Base-by-base conservation (phyloP, 30 jellyfish, hydroid and myxozoan species). In the Aurelia sp. region DNA sequence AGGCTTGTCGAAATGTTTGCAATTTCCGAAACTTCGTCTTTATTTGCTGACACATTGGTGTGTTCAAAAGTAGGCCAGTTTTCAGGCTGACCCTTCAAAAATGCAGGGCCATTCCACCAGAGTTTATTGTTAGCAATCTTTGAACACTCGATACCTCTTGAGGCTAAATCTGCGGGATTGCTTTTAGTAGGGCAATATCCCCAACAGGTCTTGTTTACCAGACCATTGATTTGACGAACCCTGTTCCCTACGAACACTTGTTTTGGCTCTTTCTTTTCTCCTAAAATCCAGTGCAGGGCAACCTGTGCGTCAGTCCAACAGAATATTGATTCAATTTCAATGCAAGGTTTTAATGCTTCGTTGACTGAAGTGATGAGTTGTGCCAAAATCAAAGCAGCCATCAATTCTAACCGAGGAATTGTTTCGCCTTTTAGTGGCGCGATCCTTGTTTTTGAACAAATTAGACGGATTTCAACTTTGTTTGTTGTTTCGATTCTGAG, bases 51-150 rank as follows among this genome's bases (percentile, higher is more conserved):
- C 13, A 6, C 0, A 6, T 72, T 6, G 2, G 77, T 13, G 20
- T 16, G 0, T 24, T 72, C 83, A 9, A 50, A 10, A 7, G 24
- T 33, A 35, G 71, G 69, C 77, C 66, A 72, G 2, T 10, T 4
- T 72, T 72, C 83, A 11, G 11, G 19, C 3, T 41, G 11, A 4
- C 50, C 58, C 7, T 9, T 10, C 50, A 51, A 38, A 53, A 74
- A 74, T 3, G 9, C 80, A 13, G 74, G 86, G 8, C 86, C 86
- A 16, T 41, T 74, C 86, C 74, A 51, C 86, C 74, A 74, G 8
- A 17, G 6, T 3, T 8, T 24, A 12, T 30, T 41, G 13, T 52
- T 22, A 4, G 16, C 41, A 3, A 74, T 12, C 12, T 74, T 33
- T 9, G 74, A 40, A 18, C 41, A 17, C 5, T 8, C 10, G 5